Evolutionary conservation across 2,797 vertebrate species (phyloP).

Genomic region (Carduelis carduelis): DNA sequence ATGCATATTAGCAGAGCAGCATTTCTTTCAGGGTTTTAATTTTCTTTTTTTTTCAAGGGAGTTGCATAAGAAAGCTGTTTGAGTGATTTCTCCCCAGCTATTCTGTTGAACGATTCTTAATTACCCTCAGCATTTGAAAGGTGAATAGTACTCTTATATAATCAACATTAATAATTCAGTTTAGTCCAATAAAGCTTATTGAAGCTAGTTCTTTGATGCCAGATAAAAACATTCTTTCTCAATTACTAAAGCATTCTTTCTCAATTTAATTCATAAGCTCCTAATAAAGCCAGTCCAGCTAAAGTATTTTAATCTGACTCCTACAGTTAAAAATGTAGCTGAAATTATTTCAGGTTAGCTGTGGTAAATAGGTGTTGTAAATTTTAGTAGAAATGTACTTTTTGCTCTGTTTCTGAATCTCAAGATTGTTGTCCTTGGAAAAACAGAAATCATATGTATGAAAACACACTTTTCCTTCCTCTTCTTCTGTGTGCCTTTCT

Average conservation of each 20-base stretch:
- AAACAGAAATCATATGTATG: not conserved
- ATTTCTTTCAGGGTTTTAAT: not conserved
- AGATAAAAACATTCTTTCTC: conserved; percentile 2
- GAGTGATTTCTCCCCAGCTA: conserved; percentile 15
- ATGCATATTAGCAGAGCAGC: not conserved
- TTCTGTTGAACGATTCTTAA: conserved; percentile 20
- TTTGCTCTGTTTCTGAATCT: not conserved
- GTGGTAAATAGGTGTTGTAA: not conserved
- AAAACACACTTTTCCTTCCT: not conserved
- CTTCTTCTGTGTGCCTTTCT: not conserved
- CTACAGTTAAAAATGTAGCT: not conserved
- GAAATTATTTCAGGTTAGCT: not conserved
- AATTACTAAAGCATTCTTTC: not conserved
- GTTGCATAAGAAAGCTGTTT: not conserved
- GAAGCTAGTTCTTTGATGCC: conserved; percentile 31
- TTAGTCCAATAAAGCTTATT: conserved; percentile 24
- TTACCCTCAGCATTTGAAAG: conserved; percentile 48
- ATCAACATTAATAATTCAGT: conserved; percentile 51
- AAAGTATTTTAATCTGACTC: not conserved
- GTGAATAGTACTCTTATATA: conserved; percentile 62
- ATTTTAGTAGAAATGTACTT: not conserved
- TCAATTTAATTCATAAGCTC: not conserved
- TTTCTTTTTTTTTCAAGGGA: not conserved
- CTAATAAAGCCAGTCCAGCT: not conserved
- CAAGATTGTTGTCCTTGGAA: not conserved